phyloP scores from a whole-genome alignment of 2,888 invertebrate species.

The Phortica magna region DNA sequence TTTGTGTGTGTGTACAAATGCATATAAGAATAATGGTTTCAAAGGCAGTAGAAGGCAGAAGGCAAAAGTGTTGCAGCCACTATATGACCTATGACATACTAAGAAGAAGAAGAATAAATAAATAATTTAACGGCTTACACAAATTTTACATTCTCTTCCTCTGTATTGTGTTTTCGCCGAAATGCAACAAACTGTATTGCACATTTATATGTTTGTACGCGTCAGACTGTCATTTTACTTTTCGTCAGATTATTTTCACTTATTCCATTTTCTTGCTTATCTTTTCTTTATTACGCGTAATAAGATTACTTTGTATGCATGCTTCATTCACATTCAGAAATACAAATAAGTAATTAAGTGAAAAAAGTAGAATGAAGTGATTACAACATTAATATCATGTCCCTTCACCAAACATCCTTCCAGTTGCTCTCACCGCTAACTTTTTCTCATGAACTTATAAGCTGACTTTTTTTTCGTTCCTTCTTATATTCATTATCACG shows the following conservation, averaged over 20 bases:
- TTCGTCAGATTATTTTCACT: no score
- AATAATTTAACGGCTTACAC: neutral
- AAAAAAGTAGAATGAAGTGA: neutral
- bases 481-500: neutral
- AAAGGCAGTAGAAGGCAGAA: neutral
- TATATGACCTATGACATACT: no score
- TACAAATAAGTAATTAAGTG: neutral
- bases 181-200: no score
- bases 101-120: no score
- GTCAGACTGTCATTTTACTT: no score
- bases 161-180: no score
- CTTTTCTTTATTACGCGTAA: neutral
- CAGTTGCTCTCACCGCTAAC: no score
- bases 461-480: no score
- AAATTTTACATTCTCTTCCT: neutral
- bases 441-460: no score
- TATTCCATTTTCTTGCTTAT: no score
- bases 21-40: neutral
- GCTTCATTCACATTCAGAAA: neutral
- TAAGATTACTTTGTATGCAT: constrained; percentile 5
- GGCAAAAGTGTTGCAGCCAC: neutral
- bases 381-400: neutral
- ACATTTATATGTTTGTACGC: no score
- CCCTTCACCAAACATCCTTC: neutral
- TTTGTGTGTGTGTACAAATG: no score